Base-by-base conservation (phyloP, 2,113 vertebrate genomes). In the Oreotrochilus melanogaster region DNA sequence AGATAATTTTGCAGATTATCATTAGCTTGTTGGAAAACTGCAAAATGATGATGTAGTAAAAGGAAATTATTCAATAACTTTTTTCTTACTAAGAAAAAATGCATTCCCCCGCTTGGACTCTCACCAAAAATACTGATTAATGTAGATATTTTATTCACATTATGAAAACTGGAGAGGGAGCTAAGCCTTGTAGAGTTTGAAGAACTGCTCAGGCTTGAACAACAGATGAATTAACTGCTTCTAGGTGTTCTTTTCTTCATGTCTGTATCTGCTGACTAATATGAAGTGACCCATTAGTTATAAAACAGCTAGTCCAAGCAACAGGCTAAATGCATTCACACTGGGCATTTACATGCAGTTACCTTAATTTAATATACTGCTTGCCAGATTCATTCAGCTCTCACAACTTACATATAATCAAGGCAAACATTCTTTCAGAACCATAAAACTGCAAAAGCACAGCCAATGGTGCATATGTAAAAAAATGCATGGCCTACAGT, bases 51-150 rank as follows among this genome's bases (percentile, higher is more conserved):
- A 98, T 95, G 88, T 58, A 97, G 97, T 93, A 95, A 97, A 97
- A 98, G 88, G 84, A 97, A 89, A 98, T 98, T 95, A 98, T 91
- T 91, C 97, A 98, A 97, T 97, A 97, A 98, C 98, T 98, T 98
- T 96, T 98, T 98, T 97, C 98, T 98, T 98, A 98, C 98, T 98
- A 98, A 98, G 97, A 98, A 98, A 98, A 98, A 98, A 98, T 97
- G 86, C 96, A 98, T 97, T 98, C 97, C 96, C 85, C 95, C 92
- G 91, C 95, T 96, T 98, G 96, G 96, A 94, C 92, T 96, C 92
- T 92, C 96, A 67, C 92, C 95, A 98, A 97, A 97, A 97, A 98
- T 97, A 73, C 62, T 98, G 81, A 92, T 97, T 98, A 98, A 98
- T 75, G 90, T 92, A 97, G 91, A 97, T 97, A 97, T 97, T 97